Evolutionary conservation across 2,888 invertebrate genomes (phyloP).

Genomic region (Tenthredo notha): DNA sequence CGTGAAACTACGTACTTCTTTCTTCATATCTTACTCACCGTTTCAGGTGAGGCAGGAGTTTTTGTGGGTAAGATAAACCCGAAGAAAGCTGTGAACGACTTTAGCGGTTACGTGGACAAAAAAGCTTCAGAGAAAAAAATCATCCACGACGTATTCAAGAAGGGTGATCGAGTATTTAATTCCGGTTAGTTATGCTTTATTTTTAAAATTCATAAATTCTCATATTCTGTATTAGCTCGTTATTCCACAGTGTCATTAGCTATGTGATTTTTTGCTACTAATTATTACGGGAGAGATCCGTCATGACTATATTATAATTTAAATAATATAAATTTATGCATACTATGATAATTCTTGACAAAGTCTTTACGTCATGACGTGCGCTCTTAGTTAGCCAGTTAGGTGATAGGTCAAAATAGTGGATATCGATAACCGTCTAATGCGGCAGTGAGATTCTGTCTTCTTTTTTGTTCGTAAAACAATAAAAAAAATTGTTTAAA

Average conservation of each 20-base stretch:
- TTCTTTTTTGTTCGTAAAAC: no score
- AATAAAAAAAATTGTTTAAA: no score
- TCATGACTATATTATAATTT: background rate
- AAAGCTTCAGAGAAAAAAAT: constrained; percentile 93
- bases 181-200: constrained; percentile 79
- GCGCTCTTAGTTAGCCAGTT: background rate
- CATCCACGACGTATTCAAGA: constrained; percentile 88
- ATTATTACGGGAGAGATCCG: background rate
- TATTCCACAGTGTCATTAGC: background rate
- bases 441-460: no score
- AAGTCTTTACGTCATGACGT: background rate
- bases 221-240: background rate
- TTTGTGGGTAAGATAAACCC: constrained; percentile 87
- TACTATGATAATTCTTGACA: background rate
- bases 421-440: background rate
- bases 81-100: constrained; percentile 82
- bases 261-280: background rate
- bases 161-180: constrained; percentile 95
- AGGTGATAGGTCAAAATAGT: background rate
- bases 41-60: constrained; percentile 89
- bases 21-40: background rate
- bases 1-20: background rate
- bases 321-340: background rate
- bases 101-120: constrained; percentile 86
- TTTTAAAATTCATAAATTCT: background rate